Evolutionary conservation across 1,140 invertebrate genomes (phyloP).

Genomic region (Phenacoccus solenopsis): DNA sequence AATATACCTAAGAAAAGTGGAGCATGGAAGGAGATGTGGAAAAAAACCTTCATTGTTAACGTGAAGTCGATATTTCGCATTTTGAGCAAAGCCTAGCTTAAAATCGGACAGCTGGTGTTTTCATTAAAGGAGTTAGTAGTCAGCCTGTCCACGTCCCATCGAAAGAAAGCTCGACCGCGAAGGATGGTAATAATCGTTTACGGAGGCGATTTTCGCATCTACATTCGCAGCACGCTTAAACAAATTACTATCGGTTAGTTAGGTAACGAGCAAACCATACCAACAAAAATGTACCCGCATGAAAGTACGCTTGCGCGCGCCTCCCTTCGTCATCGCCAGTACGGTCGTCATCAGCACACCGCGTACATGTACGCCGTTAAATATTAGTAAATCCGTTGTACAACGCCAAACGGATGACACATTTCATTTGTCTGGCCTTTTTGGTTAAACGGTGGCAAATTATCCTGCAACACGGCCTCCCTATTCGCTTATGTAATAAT

Average conservation of each 20-base stretch:
- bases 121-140: no score
- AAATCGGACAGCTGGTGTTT: no score
- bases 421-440: conserved; percentile 1
- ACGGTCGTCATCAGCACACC: no score
- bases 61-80: no score
- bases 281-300: neutral
- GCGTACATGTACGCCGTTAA: neutral
- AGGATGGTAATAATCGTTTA: neutral
- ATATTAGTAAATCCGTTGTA: neutral
- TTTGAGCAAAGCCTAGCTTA: no score
- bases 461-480: neutral
- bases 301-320: neutral
- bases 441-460: neutral
- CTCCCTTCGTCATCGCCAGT: no score
- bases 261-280: neutral
- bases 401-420: neutral
- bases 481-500: neutral
- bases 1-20: no score
- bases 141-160: no score
- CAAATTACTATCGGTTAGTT: conserved; percentile 2
- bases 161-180: no score
- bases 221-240: neutral
- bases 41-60: no score
- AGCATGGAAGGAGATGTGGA: no score
- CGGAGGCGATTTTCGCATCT: neutral